Evolutionary conservation across 2,113 vertebrate species (phyloP).

Genomic region (Sinosuthora webbiana): DNA sequence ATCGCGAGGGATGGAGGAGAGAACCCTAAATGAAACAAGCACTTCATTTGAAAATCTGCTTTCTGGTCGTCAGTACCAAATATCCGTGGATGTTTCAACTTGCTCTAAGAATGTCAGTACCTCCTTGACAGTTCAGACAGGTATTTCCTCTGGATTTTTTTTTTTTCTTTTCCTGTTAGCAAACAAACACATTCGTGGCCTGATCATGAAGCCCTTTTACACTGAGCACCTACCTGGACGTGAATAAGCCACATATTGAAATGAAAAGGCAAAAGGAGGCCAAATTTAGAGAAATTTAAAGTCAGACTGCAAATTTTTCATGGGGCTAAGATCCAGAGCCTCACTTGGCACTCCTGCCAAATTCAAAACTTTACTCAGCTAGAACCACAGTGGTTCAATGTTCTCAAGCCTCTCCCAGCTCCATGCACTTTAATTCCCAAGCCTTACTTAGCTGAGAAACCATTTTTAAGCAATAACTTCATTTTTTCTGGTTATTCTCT

Average conservation of each 20-base stretch:
- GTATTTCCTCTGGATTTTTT: not conserved
- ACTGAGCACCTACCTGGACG: not conserved
- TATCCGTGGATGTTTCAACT: constrained; percentile 4
- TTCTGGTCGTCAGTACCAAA: constrained; percentile 4
- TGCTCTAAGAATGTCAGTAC: constrained; percentile 3
- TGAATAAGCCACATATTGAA: not conserved
- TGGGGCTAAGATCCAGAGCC: not conserved
- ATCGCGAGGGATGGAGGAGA: accelerated
- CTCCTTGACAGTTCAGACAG: constrained; percentile 33
- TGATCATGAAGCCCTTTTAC: not conserved
- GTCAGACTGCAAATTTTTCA: not conserved
- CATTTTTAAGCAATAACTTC: not conserved
- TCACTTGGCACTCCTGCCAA: not conserved
- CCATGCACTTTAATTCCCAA: not conserved
- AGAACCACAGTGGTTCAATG: not conserved
- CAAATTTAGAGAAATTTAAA: not conserved
- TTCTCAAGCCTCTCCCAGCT: not conserved
- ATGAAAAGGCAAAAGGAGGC: not conserved
- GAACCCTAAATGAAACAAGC: not conserved
- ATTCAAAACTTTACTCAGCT: not conserved
- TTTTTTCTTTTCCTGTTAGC: not conserved
- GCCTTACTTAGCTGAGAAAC: not conserved
- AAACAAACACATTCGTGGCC: not conserved
- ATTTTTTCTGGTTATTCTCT: not conserved
- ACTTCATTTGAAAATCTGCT: not conserved